phyloP scores from a whole-genome alignment of 1,140 invertebrate species.

The Drosophila repletoides region DNA sequence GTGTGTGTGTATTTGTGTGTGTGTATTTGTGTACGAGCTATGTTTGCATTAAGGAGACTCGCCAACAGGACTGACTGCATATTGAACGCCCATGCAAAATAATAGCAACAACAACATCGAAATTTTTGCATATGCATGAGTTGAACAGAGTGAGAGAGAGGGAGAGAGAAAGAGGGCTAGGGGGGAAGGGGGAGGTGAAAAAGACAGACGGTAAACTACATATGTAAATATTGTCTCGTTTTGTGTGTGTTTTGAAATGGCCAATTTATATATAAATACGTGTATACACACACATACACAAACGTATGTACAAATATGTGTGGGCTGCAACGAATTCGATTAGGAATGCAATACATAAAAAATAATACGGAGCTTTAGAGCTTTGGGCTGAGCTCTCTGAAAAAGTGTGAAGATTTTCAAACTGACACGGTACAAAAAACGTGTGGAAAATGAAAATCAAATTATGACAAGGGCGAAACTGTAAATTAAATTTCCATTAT shows the following conservation, averaged over 20 bases:
- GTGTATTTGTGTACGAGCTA: not conserved
- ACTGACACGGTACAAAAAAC: no score
- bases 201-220: slow-evolving; percentile 14
- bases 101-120: slow-evolving; percentile 7
- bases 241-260: not conserved
- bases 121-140: slow-evolving; percentile 33
- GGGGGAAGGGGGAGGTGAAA: not conserved
- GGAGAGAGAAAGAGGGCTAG: not conserved
- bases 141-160: not conserved
- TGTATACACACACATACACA: not conserved
- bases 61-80: slow-evolving; percentile 66
- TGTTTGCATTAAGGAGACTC: slow-evolving; percentile 25
- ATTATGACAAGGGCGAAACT: no score
- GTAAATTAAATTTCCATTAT: no score
- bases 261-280: not conserved
- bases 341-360: slow-evolving; percentile 52
- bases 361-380: not conserved
- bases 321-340: slow-evolving; percentile 56
- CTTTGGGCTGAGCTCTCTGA: not conserved
- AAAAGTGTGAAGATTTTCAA: no score
- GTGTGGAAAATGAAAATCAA: no score
- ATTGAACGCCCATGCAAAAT: slow-evolving; percentile 58
- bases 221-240: slow-evolving; percentile 12
- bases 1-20: not conserved
- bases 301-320: slow-evolving; percentile 15